Evolutionary conservation across 2,113 vertebrate species (phyloP).

Genomic region (Garra rufa): DNA sequence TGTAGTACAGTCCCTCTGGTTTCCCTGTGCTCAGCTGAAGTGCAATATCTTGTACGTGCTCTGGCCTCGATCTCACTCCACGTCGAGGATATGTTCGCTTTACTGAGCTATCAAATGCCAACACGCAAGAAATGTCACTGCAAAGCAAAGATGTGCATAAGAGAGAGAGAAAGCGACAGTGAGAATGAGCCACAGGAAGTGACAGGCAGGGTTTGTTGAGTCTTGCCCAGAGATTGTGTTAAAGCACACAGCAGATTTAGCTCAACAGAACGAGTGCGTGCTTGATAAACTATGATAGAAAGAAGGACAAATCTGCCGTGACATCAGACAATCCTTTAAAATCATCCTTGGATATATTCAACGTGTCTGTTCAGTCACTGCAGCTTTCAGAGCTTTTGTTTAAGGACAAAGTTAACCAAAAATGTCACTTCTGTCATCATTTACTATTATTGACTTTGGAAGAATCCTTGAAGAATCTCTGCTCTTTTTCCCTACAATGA

Average conservation of each 20-base stretch:
- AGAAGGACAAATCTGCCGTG: not conserved
- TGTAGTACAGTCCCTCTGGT: constrained; percentile 9
- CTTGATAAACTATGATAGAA: not conserved
- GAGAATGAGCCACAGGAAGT: not conserved
- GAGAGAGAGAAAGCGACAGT: not conserved
- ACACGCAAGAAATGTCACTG: not conserved
- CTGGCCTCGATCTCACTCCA: constrained; percentile 16
- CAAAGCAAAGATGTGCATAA: constrained; percentile 25
- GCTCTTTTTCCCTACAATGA: not conserved
- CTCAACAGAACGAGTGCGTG: constrained; percentile 53
- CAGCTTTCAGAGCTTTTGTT: not conserved
- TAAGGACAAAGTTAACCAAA: not conserved
- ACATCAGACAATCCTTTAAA: not conserved
- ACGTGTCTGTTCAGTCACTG: not conserved
- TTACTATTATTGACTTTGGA: not conserved
- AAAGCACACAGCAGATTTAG: constrained; percentile 21
- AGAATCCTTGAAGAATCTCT: not conserved
- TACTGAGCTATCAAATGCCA: constrained; percentile 52
- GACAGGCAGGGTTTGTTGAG: constrained; percentile 26
- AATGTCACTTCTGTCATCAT: not conserved
- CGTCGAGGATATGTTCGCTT: constrained; percentile 36
- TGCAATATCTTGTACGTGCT: constrained; percentile 44
- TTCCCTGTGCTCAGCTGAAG: constrained; percentile 36
- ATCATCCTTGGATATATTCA: not conserved
- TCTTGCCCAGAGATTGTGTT: constrained; percentile 2